These are phyloP conservation scores for Coleophora deauratella DNA, from an alignment of 2,888 invertebrate genomes.

Conservation along the genomic window DNA sequence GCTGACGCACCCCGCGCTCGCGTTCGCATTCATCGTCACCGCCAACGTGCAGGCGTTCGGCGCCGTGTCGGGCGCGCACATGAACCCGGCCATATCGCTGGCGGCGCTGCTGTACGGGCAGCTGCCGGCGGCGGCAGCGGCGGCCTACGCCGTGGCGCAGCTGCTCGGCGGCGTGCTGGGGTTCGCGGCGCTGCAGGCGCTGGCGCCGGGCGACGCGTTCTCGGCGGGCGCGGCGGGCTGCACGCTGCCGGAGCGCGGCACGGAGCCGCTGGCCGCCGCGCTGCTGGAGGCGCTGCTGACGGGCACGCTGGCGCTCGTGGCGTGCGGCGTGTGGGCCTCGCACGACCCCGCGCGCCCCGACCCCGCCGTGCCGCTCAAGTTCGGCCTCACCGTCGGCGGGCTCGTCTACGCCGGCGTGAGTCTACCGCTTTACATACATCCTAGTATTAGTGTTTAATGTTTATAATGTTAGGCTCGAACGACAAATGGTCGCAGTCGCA, in stretches of 20 bases:
- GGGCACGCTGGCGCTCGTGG: constrained; percentile 37
- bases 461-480: too few species aligned
- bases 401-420: constrained; percentile 53
- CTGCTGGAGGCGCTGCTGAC: constrained; percentile 40
- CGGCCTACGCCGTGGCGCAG: constrained; percentile 43
- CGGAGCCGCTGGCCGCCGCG: constrained; percentile 23
- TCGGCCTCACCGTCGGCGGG: constrained; percentile 50
- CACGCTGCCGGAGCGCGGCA: constrained; percentile 25
- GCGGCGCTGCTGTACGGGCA: constrained; percentile 74
- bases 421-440: too few species aligned
- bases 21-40: constrained; percentile 51
- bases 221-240: constrained; percentile 16
- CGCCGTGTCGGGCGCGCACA: constrained; percentile 82
- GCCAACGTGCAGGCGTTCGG: constrained; percentile 69
- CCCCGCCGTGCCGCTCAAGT: constrained; percentile 43
- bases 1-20: constrained; percentile 47
- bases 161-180: constrained; percentile 40
- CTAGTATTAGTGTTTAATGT: too few species aligned
- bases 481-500: too few species aligned
- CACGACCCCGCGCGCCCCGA: constrained; percentile 37
- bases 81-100: constrained; percentile 85
- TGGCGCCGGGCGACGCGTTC: constrained; percentile 4
- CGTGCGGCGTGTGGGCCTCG: constrained; percentile 43
- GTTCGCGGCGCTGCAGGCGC: constrained; percentile 33
- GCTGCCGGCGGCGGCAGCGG: constrained; percentile 42